Conservation (phyloP, 2,797 vertebrate genomes). For the Sebastiscus tertius region DNA sequence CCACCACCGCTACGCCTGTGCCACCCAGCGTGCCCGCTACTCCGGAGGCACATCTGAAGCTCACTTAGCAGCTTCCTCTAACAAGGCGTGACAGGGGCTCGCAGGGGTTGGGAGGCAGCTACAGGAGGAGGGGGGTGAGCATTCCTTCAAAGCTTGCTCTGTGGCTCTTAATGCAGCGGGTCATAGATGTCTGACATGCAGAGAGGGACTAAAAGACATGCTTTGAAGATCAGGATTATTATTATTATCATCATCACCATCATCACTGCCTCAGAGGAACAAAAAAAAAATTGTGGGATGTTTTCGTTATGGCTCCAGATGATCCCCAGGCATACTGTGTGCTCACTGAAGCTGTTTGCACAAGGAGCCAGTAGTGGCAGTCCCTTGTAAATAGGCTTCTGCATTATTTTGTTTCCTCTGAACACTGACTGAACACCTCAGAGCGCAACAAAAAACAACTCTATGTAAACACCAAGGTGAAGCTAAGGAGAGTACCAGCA, state of each 20-base stretch:
- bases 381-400: conserved; percentile 38
- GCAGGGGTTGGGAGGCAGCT: conserved; percentile 26
- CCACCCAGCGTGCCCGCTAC: conserved; percentile 51
- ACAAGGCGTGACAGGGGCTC: conserved; percentile 65
- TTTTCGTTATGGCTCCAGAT: conserved; percentile 37
- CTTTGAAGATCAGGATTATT: conserved; percentile 61
- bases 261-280: conserved; percentile 29
- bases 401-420: conserved; percentile 19
- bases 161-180: conserved; percentile 31
- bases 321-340: conserved; percentile 33
- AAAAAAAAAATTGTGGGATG: conserved; percentile 19
- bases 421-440: conserved; percentile 29
- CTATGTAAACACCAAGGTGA: conserved; percentile 23
- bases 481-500: not conserved
- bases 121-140: conserved; percentile 1
- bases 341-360: conserved; percentile 39
- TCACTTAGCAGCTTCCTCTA: conserved; percentile 74
- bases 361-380: conserved; percentile 23
- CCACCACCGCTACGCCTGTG: conserved; percentile 30
- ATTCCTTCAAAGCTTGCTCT: conserved; percentile 35
- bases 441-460: not conserved
- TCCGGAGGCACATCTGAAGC: conserved; percentile 64
- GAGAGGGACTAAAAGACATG: conserved; percentile 19
- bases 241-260: conserved; percentile 43
- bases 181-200: conserved; percentile 27